Evolutionary conservation across 2,113 vertebrate species (phyloP).

Genomic region (Polypterus bichir): DNA sequence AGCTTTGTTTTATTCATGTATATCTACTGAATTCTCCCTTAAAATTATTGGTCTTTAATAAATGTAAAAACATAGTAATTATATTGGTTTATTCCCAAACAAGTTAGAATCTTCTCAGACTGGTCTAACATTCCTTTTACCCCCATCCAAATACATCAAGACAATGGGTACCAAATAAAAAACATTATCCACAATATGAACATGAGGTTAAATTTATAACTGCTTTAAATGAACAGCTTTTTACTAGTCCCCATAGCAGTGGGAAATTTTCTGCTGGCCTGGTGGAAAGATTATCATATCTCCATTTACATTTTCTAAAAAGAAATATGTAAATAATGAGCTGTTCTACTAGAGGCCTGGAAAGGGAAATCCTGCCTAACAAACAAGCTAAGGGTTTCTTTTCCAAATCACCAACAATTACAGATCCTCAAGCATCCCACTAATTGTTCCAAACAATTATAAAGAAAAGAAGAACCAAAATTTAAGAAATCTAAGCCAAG

Average conservation of each 20-base stretch:
- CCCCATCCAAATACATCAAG: no score
- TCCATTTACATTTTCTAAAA: slow-evolving; percentile 48
- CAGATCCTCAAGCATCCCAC: slow-evolving; percentile 40
- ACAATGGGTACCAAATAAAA: no score
- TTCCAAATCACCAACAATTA: slow-evolving; percentile 41
- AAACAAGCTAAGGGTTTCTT: slow-evolving; percentile 14
- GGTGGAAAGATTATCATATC: slow-evolving; percentile 52
- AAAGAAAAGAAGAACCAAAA: slow-evolving; percentile 36
- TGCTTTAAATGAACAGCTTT: slow-evolving; percentile 8
- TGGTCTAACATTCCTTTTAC: no score
- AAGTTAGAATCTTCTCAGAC: no score
- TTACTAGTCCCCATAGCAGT: slow-evolving; percentile 42
- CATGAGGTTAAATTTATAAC: slow-evolving; percentile 1
- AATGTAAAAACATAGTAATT: no score
- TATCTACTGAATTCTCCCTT: no score
- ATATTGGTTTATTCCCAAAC: no score
- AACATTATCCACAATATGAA: no score
- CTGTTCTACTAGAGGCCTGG: slow-evolving; percentile 33
- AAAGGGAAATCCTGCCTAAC: slow-evolving; percentile 23
- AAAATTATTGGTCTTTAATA: no score
- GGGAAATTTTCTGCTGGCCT: slow-evolving; percentile 37
- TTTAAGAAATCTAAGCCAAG: slow-evolving; percentile 42
- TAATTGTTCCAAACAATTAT: slow-evolving; percentile 42
- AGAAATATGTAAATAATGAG: slow-evolving; percentile 48
- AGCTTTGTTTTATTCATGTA: no score